A percentile compares a stretch with the other conserved stretches of the same genome.
phyloP scores from a whole-genome alignment of 2,113 vertebrate genomes.

The Theristicus caerulescens region DNA sequence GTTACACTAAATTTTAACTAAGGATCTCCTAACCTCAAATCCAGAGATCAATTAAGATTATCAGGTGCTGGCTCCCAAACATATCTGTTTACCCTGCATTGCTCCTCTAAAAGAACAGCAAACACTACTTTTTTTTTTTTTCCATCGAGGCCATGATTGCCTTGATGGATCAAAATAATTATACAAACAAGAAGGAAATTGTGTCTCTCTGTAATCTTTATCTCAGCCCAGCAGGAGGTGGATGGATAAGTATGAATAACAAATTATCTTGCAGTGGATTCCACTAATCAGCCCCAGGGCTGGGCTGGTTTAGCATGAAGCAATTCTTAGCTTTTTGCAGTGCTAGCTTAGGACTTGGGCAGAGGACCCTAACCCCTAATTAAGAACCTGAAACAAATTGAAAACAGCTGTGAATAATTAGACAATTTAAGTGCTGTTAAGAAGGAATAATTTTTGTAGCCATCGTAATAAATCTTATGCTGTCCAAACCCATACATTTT shows the following conservation, averaged over 20 bases:
- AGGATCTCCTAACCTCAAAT: constrained; percentile 59
- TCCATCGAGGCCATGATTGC: constrained; percentile 45
- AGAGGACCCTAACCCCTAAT: constrained; percentile 84
- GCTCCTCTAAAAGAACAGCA: constrained; percentile 67
- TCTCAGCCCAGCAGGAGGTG: constrained; percentile 66
- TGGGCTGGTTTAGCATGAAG: constrained; percentile 48
- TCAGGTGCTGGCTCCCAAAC: constrained; percentile 51
- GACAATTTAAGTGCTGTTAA: constrained; percentile 96
- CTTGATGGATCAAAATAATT: constrained; percentile 72
- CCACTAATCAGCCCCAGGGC: constrained; percentile 72
- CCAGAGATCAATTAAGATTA: constrained; percentile 78
- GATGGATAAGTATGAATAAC: constrained; percentile 69
- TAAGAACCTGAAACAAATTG: constrained; percentile 86
- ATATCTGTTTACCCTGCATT: constrained; percentile 58
- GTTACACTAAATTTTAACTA: constrained; percentile 29
- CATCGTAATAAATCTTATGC: constrained; percentile 98
- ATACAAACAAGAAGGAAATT: constrained; percentile 61
- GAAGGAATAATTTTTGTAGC: constrained; percentile 95
- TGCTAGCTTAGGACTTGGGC: constrained; percentile 75
- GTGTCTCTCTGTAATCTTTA: constrained; percentile 35
- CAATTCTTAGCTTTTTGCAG: constrained; percentile 75
- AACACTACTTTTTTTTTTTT: background rate
- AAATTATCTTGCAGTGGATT: constrained; percentile 77
- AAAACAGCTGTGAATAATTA: constrained; percentile 98
- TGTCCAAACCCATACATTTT: constrained; percentile 86